These are phyloP conservation scores for Thalpophila matura DNA, from an alignment of 2,888 invertebrate species.

Conservation along the genomic window DNA sequence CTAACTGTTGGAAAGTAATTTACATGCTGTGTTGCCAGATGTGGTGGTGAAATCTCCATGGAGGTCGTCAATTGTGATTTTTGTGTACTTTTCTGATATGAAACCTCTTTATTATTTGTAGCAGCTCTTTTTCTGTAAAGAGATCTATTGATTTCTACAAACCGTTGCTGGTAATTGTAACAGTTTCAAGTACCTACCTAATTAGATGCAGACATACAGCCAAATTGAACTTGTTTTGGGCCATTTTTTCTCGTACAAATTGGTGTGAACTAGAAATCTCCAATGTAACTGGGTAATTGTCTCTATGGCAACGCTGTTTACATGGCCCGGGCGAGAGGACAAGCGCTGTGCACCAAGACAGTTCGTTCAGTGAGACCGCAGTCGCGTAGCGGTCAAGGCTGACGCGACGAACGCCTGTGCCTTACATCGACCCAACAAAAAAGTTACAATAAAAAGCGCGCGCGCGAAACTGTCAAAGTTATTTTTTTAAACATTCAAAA, in stretches of 20 bases:
- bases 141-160: neutral
- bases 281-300: slow-evolving; percentile 64
- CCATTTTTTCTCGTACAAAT: slow-evolving; percentile 42
- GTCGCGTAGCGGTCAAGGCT: slow-evolving; percentile 88
- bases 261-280: slow-evolving; percentile 62
- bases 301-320: slow-evolving; percentile 72
- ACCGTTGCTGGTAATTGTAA: neutral
- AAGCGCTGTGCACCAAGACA: slow-evolving; percentile 75
- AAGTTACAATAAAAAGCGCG: slow-evolving; percentile 82
- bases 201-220: neutral
- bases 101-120: neutral
- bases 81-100: neutral
- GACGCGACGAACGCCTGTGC: slow-evolving; percentile 75
- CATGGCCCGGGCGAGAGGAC: slow-evolving; percentile 79
- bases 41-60: slow-evolving; percentile 21
- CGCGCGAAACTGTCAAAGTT: slow-evolving; percentile 81
- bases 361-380: slow-evolving; percentile 83
- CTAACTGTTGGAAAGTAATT: slow-evolving; percentile 89
- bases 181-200: neutral
- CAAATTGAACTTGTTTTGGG: slow-evolving; percentile 8
- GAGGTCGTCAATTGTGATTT: neutral
- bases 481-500: slow-evolving; percentile 51
- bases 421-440: slow-evolving; percentile 67
- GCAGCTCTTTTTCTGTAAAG: neutral
- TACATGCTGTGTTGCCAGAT: slow-evolving; percentile 72